Percentiles rank a stretch among this genome's conserved stretches.
Conservation (phyloP, 2,113 vertebrate genomes). For the Aplodontia rufa region DNA sequence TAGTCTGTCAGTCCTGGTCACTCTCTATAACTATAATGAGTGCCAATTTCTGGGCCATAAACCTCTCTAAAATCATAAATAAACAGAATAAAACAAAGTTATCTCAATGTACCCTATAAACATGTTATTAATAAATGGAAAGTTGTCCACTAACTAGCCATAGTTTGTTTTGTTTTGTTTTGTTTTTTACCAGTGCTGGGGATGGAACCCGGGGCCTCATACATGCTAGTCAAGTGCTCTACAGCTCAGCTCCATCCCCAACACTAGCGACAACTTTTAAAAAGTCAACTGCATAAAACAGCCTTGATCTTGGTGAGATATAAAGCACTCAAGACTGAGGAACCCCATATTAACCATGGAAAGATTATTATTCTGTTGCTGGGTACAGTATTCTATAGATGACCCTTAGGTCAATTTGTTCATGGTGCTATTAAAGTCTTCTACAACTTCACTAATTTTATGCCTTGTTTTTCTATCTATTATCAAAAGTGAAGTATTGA, state of each 20-base stretch:
- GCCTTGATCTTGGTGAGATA: constrained; percentile 59
- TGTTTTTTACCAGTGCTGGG: too few relatives aligned
- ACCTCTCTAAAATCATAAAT: constrained; percentile 41
- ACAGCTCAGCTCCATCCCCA: too few relatives aligned
- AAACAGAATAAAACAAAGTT: neutral
- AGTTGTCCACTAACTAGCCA: constrained; percentile 50
- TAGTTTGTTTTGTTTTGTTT: neutral
- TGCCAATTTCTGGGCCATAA: constrained; percentile 66
- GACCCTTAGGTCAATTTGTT: neutral
- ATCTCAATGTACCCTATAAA: constrained; percentile 74
- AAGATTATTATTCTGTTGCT: constrained; percentile 1
- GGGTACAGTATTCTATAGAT: neutral
- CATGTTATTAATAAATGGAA: constrained; percentile 65
- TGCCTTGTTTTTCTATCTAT: neutral
- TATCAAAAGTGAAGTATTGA: constrained; percentile 29
- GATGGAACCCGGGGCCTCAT: too few relatives aligned
- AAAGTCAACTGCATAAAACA: constrained; percentile 64
- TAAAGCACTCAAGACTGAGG: constrained; percentile 43
- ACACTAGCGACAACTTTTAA: constrained; percentile 35
- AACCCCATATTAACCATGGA: constrained; percentile 15
- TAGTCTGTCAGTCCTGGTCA: neutral
- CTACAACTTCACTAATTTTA: neutral
- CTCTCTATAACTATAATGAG: constrained; percentile 58
- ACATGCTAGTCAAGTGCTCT: too few relatives aligned
- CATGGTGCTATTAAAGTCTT: neutral